Conservation (phyloP, 1,140 invertebrate species). For the Hyposmocoma kahamanoa region DNA sequence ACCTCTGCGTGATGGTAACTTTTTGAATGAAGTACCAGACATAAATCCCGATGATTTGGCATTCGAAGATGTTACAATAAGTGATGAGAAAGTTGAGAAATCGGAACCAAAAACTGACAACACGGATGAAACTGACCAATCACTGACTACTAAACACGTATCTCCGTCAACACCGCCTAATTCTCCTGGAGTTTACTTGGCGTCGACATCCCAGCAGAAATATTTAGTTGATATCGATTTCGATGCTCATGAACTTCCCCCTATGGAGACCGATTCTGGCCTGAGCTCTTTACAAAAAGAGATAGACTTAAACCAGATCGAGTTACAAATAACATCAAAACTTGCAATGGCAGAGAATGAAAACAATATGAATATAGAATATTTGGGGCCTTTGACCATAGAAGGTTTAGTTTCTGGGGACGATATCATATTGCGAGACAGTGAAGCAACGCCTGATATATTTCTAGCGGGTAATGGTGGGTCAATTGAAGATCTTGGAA, state of each 20-base stretch:
- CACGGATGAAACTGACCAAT: constrained; percentile 40
- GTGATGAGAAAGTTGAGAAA: constrained; percentile 33
- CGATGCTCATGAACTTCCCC: constrained; percentile 14
- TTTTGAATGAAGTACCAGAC: constrained; percentile 63
- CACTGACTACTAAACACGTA: constrained; percentile 42
- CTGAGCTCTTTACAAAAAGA: constrained; percentile 27
- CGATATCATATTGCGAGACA: constrained; percentile 22
- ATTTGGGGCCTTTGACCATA: constrained; percentile 52
- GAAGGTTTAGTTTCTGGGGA: constrained; percentile 37
- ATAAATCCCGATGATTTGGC: constrained; percentile 43
- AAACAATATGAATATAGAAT: constrained; percentile 70
- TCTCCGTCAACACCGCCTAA: constrained; percentile 60
- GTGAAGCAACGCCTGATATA: constrained; percentile 37
- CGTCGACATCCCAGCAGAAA: constrained; percentile 45
- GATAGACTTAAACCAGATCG: constrained; percentile 56
- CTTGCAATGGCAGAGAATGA: constrained; percentile 70
- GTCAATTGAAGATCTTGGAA: constrained; percentile 61
- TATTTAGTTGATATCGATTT: constrained; percentile 56
- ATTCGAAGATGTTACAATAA: constrained; percentile 41
- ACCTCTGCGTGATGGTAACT: constrained; percentile 56
- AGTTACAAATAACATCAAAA: constrained; percentile 60
- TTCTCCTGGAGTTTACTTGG: constrained; percentile 55
- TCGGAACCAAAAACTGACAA: constrained; percentile 24
- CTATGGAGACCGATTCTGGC: constrained; percentile 16
- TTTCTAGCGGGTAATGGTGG: constrained; percentile 53